Conservation (phyloP, 2,888 invertebrate species). For the Folsomia manolachei region DNA sequence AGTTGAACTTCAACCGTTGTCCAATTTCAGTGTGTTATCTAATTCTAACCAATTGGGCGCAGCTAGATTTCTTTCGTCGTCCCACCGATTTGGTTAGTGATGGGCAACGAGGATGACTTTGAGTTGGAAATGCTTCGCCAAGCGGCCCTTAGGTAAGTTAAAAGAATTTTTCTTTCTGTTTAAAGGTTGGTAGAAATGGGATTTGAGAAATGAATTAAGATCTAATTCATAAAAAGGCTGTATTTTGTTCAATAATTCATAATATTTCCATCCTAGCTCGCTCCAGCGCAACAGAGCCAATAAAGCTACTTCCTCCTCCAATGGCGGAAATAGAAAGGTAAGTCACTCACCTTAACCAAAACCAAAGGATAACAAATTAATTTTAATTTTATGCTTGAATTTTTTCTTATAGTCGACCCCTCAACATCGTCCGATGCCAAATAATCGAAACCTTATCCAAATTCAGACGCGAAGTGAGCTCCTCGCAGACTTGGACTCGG, state of each 20-base stretch:
- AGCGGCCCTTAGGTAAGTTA: slow-evolving; percentile 15
- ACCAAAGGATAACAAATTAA: background rate
- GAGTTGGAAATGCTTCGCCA: slow-evolving; percentile 12
- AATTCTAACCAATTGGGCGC: too few relatives aligned
- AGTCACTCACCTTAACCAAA: background rate
- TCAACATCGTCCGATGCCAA: background rate
- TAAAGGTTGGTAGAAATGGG: too few relatives aligned
- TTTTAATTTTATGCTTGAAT: background rate
- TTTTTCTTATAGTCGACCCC: background rate
- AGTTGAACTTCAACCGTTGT: too few relatives aligned
- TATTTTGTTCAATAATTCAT: too few relatives aligned
- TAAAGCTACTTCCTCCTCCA: background rate
- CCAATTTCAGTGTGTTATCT: too few relatives aligned
- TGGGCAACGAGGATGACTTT: slow-evolving; percentile 2
- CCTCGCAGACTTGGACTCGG: background rate
- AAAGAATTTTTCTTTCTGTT: too few relatives aligned
- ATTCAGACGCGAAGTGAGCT: background rate
- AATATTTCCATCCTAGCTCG: too few relatives aligned
- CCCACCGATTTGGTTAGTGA: too few relatives aligned
- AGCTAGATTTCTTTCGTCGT: too few relatives aligned
- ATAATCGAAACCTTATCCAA: background rate
- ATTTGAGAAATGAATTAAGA: too few relatives aligned
- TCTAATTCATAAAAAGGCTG: too few relatives aligned
- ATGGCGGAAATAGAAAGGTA: slow-evolving; percentile 7
- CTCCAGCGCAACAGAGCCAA: slow-evolving; percentile 8